Evolutionary conservation across 2,888 invertebrate genomes (phyloP).

Genomic region (Pandemis corylana): DNA sequence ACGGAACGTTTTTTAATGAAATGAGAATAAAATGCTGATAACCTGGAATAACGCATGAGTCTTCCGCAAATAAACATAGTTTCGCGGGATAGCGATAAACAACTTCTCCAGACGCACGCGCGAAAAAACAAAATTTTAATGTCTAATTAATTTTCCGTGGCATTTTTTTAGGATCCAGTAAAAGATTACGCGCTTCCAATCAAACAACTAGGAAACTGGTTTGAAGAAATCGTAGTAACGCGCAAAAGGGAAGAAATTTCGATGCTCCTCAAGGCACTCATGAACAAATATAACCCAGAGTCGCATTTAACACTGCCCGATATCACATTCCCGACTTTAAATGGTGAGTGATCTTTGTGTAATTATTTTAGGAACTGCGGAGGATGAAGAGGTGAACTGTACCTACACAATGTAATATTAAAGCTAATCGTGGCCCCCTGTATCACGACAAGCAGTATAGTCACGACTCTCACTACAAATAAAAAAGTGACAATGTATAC

Average conservation of each 20-base stretch:
- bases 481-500: too few relatives aligned
- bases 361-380: neutral
- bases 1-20: too few relatives aligned
- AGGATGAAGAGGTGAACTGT: too few relatives aligned
- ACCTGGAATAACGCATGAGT: too few relatives aligned
- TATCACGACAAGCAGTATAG: too few relatives aligned
- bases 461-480: too few relatives aligned
- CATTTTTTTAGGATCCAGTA: slow-evolving; percentile 89
- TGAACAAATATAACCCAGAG: slow-evolving; percentile 89
- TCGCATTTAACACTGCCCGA: slow-evolving; percentile 88
- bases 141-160: slow-evolving; percentile 23
- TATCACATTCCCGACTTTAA: slow-evolving; percentile 90
- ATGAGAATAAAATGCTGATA: too few relatives aligned
- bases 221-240: slow-evolving; percentile 92
- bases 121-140: neutral
- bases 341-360: slow-evolving; percentile 80
- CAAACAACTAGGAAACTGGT: slow-evolving; percentile 93
- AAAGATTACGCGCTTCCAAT: slow-evolving; percentile 93
- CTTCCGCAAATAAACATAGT: too few relatives aligned
- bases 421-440: too few relatives aligned
- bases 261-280: slow-evolving; percentile 89
- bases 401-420: too few relatives aligned
- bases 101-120: too few relatives aligned
- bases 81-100: too few relatives aligned
- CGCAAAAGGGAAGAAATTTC: slow-evolving; percentile 95